Conservation (phyloP, 2,888 invertebrate species). For the Amphipyra tragopoginis region DNA sequence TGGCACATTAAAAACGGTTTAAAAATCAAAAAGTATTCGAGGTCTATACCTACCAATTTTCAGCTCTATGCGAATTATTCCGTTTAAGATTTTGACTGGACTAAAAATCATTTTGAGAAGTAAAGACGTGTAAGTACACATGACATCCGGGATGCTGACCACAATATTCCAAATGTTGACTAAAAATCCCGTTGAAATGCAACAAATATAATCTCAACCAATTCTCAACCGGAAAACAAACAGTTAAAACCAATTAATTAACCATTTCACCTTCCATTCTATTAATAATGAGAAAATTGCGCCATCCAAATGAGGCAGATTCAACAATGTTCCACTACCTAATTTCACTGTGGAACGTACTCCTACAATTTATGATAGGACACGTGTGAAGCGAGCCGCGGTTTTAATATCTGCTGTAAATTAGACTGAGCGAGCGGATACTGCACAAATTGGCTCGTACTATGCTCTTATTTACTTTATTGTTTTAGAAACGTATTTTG, state of each 20-base stretch:
- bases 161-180: too few relatives aligned
- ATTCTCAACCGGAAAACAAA: neutral
- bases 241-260: conserved; percentile 31
- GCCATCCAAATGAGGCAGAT: conserved; percentile 51
- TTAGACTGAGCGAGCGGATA: conserved; percentile 69
- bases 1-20: too few relatives aligned
- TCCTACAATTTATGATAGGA: conserved; percentile 68
- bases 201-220: neutral
- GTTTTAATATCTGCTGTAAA: conserved; percentile 83
- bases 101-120: too few relatives aligned
- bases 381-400: conserved; percentile 75
- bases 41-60: too few relatives aligned
- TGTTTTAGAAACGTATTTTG: conserved; percentile 58
- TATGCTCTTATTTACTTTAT: conserved; percentile 55
- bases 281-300: conserved; percentile 59
- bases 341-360: conserved; percentile 56
- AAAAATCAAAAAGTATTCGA: too few relatives aligned
- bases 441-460: conserved; percentile 64
- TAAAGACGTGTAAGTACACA: too few relatives aligned
- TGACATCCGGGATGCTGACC: too few relatives aligned
- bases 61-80: too few relatives aligned
- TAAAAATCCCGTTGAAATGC: too few relatives aligned
- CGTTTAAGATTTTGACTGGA: too few relatives aligned
- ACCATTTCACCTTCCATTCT: conserved; percentile 38
- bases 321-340: conserved; percentile 54